A percentile compares a stretch with the other conserved stretches of the same genome.
phyloP scores from a whole-genome alignment of 2,888 invertebrate species.

The Lasioglossum villosulum region DNA sequence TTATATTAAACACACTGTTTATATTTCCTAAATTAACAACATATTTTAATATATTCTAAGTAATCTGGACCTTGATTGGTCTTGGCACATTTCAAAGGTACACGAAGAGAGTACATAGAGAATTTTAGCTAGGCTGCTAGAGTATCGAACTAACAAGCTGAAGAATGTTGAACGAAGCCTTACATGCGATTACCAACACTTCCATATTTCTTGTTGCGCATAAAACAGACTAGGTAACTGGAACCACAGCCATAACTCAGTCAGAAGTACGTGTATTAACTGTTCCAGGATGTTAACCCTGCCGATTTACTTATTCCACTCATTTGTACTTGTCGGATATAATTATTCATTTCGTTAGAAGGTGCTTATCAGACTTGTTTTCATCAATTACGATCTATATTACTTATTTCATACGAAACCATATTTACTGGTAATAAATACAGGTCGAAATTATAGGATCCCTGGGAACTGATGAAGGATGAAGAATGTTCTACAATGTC shows the following conservation, averaged over 20 bases:
- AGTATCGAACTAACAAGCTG: conserved; percentile 9
- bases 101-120: neutral
- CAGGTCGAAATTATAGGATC: neutral
- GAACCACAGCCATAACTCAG: neutral
- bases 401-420: neutral
- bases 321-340: neutral
- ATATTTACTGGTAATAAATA: neutral
- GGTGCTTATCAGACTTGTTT: neutral
- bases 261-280: neutral
- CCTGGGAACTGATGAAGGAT: neutral
- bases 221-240: conserved; percentile 1
- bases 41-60: neutral
- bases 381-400: neutral
- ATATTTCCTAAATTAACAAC: too few species aligned
- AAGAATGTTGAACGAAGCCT: conserved; percentile 13
- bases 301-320: conserved; percentile 5
- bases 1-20: too few species aligned
- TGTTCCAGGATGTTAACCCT: neutral
- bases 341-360: neutral
- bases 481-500: neutral
- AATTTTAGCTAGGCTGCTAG: neutral
- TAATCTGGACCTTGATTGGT: neutral
- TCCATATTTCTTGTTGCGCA: conserved; percentile 6
- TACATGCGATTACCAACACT: neutral
- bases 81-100: neutral